These are phyloP conservation scores for Sisor rabdophorus DNA, from an alignment of 2,113 vertebrate species.

Conservation along the genomic window DNA sequence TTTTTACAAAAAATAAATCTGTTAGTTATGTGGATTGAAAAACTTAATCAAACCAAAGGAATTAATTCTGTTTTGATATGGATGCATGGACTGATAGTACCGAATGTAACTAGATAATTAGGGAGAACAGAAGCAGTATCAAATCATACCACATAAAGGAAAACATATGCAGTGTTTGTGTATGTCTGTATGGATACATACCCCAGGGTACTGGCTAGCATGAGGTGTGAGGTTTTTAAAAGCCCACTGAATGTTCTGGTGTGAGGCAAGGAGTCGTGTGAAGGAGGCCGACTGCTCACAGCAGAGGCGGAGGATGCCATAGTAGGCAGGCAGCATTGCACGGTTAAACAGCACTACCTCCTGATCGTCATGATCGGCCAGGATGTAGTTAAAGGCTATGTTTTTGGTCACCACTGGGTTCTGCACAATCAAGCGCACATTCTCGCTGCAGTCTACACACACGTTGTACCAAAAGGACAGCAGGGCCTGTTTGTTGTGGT, in stretches of 20 bases:
- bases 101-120: background rate
- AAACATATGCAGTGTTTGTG: background rate
- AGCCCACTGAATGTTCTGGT: conserved; percentile 99
- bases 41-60: background rate
- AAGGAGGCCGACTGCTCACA: conserved; percentile 94
- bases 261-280: conserved; percentile 92
- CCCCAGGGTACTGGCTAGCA: conserved; percentile 97
- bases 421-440: conserved; percentile 96
- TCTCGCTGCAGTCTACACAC: conserved; percentile 94
- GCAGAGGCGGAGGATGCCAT: conserved; percentile 97
- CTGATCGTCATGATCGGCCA: conserved; percentile 98
- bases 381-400: conserved; percentile 99
- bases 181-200: conserved; percentile 47
- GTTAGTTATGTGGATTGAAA: background rate
- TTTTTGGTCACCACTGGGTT: conserved; percentile 98
- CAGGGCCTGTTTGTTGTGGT: conserved; percentile 99
- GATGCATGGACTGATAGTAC: background rate
- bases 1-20: too few relatives aligned
- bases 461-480: conserved; percentile 99
- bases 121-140: background rate
- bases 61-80: background rate
- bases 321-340: conserved; percentile 97
- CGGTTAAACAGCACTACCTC: conserved; percentile 99
- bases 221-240: conserved; percentile 99
- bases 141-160: background rate